A percentile compares a stretch with the other conserved stretches of the same genome.
Conservation (phyloP, 2,113 vertebrate species). For the Boleophthalmus pectinirostris region DNA sequence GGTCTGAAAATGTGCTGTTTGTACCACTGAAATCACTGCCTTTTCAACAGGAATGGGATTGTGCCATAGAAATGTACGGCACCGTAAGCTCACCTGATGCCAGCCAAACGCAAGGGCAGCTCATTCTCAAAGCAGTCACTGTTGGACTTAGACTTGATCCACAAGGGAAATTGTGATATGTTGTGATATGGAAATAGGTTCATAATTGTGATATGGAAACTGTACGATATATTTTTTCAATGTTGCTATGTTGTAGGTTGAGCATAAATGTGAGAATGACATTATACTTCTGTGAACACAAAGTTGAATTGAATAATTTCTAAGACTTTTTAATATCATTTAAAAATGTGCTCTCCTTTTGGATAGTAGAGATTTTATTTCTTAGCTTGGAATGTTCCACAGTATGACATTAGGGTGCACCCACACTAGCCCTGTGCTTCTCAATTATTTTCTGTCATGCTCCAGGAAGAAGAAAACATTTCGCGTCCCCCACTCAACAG, state of each 20-base stretch:
- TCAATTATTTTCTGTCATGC: too few relatives aligned
- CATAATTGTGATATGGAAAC: too few relatives aligned
- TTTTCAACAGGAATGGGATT: background rate
- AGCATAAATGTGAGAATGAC: background rate
- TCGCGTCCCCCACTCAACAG: too few relatives aligned
- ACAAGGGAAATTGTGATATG: too few relatives aligned
- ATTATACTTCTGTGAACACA: background rate
- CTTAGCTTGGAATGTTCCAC: background rate
- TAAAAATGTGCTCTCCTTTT: background rate
- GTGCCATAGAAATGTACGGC: background rate
- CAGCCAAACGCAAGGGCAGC: background rate
- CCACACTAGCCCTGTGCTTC: too few relatives aligned
- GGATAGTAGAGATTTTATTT: background rate
- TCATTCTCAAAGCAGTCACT: background rate
- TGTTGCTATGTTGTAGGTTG: background rate
- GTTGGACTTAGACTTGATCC: too few relatives aligned
- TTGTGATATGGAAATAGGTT: too few relatives aligned
- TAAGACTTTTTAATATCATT: background rate
- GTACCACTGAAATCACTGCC: constrained; percentile 12
- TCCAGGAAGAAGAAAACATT: too few relatives aligned
- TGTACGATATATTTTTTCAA: background rate
- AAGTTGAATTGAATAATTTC: background rate
- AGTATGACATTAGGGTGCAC: background rate
- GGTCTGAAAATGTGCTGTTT: constrained; percentile 24
- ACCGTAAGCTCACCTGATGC: background rate